Evolutionary conservation across 2,113 vertebrate species (phyloP).

Genomic region (Urocynchramus pylzowi): DNA sequence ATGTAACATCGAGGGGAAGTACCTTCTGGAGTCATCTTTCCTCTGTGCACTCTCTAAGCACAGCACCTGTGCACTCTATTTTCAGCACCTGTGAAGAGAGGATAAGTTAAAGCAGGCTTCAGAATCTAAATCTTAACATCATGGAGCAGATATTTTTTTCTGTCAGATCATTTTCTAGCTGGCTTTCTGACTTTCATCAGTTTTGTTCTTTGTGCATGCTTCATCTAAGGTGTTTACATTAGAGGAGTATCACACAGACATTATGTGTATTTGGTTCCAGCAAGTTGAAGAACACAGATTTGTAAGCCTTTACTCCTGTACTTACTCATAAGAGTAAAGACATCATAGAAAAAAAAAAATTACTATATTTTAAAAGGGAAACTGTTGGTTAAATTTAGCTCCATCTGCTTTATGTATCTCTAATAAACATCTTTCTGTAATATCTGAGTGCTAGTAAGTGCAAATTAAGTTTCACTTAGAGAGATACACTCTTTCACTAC

Average conservation of each 20-base stretch:
- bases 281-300: background rate
- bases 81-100: background rate
- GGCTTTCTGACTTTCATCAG: background rate
- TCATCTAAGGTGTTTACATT: background rate
- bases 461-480: background rate
- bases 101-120: background rate
- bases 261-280: background rate
- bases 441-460: background rate
- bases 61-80: background rate
- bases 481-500: background rate
- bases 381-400: background rate
- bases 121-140: background rate
- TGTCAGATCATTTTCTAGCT: background rate
- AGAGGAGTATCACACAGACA: background rate
- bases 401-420: background rate
- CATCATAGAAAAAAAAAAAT: background rate
- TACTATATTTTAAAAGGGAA: background rate
- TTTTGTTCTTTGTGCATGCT: background rate
- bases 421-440: background rate
- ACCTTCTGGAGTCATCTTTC: background rate
- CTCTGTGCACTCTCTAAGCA: background rate
- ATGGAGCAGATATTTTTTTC: background rate
- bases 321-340: background rate
- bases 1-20: accelerated
- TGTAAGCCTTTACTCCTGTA: background rate